A percentile compares a stretch with the other conserved stretches of the same genome.
These are phyloP conservation scores for Pilophorus perplexus DNA, from an alignment of 2,888 invertebrate species.

Conservation along the genomic window DNA sequence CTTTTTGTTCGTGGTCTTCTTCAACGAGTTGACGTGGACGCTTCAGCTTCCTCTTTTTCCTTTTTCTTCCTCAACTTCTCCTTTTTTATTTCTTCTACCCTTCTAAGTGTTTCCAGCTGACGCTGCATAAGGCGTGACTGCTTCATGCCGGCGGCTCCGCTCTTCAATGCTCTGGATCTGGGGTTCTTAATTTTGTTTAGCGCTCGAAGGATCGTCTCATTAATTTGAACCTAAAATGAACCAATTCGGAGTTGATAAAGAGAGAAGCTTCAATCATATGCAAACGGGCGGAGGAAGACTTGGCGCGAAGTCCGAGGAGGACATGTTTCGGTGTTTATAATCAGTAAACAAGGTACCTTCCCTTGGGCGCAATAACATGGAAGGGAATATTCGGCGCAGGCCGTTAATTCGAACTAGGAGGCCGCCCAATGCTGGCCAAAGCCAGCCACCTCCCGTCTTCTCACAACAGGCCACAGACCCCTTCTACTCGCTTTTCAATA, in stretches of 20 bases:
- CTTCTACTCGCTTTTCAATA: no score
- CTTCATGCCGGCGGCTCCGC: constrained; percentile 32
- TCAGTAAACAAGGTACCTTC: no score
- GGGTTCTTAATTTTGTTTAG: constrained; percentile 36
- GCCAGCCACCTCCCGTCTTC: no score
- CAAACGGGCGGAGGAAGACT: neutral
- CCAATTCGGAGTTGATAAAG: no score
- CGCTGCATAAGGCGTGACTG: constrained; percentile 28
- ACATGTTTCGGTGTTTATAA: no score
- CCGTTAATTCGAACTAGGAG: no score
- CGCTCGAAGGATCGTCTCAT: constrained; percentile 28
- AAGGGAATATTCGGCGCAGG: no score
- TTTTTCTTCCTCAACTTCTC: constrained; percentile 39
- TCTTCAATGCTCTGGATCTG: neutral
- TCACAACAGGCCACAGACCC: no score
- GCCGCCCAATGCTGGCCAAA: no score
- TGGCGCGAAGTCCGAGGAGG: neutral
- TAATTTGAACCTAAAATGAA: constrained; percentile 32
- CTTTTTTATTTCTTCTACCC: constrained; percentile 42
- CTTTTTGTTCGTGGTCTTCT: no score
- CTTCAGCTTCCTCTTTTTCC: constrained; percentile 25
- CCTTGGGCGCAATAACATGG: no score
- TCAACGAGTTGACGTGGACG: no score
- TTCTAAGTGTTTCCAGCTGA: constrained; percentile 44
- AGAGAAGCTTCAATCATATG: neutral